Evolutionary conservation across 1,140 invertebrate genomes (phyloP), one percentile per base, ranked within the genome.

Genomic region (Drosophila subpulchrella): DNA sequence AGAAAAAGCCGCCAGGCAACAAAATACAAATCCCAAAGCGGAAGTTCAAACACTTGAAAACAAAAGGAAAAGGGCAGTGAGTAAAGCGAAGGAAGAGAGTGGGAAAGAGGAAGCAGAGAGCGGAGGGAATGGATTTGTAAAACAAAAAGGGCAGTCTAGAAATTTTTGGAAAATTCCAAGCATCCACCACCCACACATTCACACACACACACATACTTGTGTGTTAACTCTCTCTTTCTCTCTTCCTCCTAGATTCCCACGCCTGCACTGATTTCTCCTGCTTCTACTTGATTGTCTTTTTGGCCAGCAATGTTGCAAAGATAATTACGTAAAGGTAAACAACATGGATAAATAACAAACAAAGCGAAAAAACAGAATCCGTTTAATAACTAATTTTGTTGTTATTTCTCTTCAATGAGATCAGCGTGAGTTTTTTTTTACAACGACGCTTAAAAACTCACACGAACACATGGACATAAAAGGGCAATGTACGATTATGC

Each of bases 301-400:
- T 39, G 48, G 48, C 32, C 50, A 53, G 72, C 30, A 88, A 79
- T 80, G 76, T 84, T 80, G 61, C 84, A 81, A 80, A 89, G 73
- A 84, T 89, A 88, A 88, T 89, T 88, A 89, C 84, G 77, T 88
- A 88, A 88, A 89, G 80, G 85, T 89, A 89, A 88, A 89, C 84
- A 88, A 84, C 73, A 81, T 68, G 66, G 15, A 81, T 74, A 90
- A 81, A 84, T 78, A 83, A 65, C 44, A 39, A 42, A 54, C 8
- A 46, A 54, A 46, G 47, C 55, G 34, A 60, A 60, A 60, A 47
- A 50, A 74, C 20, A 44, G 17, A 58, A 70, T 47, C 54, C 38
- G 17, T 56, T n/a, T 51, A 41, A 32, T 59, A 41, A 38, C 58
- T 11, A 32, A 17, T 56, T 47, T 50, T 48, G 75, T 53, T 47